A percentile compares a stretch with the other conserved stretches of the same genome.
These are phyloP conservation scores for Paramacrobiotus metropolitanus DNA, from an alignment of 1,140 invertebrate species.

Conservation along the genomic window DNA sequence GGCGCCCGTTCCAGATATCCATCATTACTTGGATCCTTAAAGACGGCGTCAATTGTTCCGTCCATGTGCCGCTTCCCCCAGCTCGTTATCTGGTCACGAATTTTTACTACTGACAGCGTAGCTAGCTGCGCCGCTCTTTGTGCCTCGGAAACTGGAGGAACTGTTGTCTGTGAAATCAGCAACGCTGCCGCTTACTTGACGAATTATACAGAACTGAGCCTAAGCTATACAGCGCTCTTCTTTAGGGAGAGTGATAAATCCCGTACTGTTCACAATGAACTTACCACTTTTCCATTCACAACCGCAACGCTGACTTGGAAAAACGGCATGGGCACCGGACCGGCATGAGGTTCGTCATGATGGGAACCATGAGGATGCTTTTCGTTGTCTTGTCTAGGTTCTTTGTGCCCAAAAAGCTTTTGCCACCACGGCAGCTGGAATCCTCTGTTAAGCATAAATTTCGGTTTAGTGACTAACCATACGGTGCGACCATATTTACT, in stretches of 20 bases:
- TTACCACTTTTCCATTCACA: not conserved
- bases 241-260: too few species aligned
- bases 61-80: constrained; percentile 1
- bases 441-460: too few species aligned
- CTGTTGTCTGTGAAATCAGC: not conserved
- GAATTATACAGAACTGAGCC: too few species aligned
- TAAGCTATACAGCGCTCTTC: too few species aligned
- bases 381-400: too few species aligned
- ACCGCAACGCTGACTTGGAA: not conserved
- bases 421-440: too few species aligned
- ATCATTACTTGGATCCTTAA: not conserved
- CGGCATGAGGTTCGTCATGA: not conserved
- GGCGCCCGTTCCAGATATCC: not conserved
- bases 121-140: not conserved
- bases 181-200: too few species aligned
- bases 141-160: not conserved
- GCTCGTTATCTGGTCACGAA: not conserved
- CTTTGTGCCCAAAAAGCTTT: too few species aligned
- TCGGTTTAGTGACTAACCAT: too few species aligned
- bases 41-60: not conserved
- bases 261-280: too few species aligned
- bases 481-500: too few species aligned
- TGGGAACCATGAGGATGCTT: not conserved
- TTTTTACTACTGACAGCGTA: not conserved
- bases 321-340: not conserved